Conservation (phyloP, 2,113 vertebrate species). For the Anseranas semipalmata region DNA sequence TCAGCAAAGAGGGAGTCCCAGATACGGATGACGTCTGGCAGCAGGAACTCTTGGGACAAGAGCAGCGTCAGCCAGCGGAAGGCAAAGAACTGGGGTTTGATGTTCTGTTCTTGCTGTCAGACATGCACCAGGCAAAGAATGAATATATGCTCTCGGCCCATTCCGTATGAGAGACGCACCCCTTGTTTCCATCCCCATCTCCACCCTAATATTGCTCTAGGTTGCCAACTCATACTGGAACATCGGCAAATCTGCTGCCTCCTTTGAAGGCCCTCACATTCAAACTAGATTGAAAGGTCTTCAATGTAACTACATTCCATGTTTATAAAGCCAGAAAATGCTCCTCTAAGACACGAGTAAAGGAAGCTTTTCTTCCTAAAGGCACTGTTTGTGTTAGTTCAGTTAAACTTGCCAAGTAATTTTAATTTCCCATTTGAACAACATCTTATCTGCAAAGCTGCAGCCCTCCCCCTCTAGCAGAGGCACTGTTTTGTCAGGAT, state of each 20-base stretch:
- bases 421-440: neutral
- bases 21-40: slow-evolving; percentile 97
- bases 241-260: neutral
- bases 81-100: slow-evolving; percentile 98
- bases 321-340: neutral
- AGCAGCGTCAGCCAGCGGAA: slow-evolving; percentile 97
- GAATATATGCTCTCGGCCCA: neutral
- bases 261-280: neutral
- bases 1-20: slow-evolving; percentile 97
- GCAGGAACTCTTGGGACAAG: slow-evolving; percentile 95
- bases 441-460: slow-evolving; percentile 12
- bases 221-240: neutral
- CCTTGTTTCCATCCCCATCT: neutral
- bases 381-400: neutral
- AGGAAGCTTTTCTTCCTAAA: neutral
- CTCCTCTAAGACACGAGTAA: neutral
- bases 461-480: neutral
- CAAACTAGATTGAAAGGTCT: neutral
- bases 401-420: neutral
- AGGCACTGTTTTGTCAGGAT: slow-evolving; percentile 38
- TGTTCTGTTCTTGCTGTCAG: slow-evolving; percentile 95
- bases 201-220: neutral
- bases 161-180: neutral
- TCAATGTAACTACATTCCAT: neutral
- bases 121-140: slow-evolving; percentile 40